A percentile compares a stretch with the other conserved stretches of the same genome.
Conservation (phyloP, 2,113 vertebrate genomes). For the Alaudala cheleensis region DNA sequence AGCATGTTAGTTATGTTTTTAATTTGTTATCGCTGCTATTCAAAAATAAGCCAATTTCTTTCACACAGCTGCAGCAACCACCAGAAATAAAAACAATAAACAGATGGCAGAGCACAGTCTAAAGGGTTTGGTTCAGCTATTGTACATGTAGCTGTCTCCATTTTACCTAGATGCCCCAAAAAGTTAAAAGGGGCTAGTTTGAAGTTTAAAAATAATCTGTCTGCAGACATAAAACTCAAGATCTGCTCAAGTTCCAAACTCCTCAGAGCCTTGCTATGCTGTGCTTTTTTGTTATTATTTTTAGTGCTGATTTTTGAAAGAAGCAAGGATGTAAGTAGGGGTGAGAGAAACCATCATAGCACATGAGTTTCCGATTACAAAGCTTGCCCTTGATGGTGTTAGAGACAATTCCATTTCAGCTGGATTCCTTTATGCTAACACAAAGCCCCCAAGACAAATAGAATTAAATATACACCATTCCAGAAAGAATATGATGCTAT, state of each 20-base stretch:
- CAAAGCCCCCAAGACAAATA: conserved; percentile 20
- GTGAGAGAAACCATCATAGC: not conserved
- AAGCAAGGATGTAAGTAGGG: not conserved
- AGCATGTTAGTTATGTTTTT: not conserved
- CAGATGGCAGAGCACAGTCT: not conserved
- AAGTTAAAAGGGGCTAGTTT: not conserved
- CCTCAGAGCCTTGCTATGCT: not conserved
- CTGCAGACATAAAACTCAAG: not conserved
- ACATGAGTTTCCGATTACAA: not conserved
- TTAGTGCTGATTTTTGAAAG: not conserved
- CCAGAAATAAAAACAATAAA: not conserved
- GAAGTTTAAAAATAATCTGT: not conserved
- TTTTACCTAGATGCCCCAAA: not conserved
- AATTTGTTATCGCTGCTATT: conserved; percentile 7
- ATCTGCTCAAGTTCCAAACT: not conserved
- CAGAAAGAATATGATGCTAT: not conserved
- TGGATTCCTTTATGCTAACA: not conserved
- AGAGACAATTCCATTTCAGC: not conserved
- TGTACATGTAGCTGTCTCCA: not conserved
- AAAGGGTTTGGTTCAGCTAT: not conserved
- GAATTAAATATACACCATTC: not conserved
- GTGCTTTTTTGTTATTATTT: not conserved
- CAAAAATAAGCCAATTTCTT: not conserved
- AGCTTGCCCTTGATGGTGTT: not conserved
- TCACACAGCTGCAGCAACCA: not conserved